These are phyloP conservation scores for Nycticorax nycticorax DNA, from an alignment of 2,113 vertebrate genomes.

Conservation along the genomic window DNA sequence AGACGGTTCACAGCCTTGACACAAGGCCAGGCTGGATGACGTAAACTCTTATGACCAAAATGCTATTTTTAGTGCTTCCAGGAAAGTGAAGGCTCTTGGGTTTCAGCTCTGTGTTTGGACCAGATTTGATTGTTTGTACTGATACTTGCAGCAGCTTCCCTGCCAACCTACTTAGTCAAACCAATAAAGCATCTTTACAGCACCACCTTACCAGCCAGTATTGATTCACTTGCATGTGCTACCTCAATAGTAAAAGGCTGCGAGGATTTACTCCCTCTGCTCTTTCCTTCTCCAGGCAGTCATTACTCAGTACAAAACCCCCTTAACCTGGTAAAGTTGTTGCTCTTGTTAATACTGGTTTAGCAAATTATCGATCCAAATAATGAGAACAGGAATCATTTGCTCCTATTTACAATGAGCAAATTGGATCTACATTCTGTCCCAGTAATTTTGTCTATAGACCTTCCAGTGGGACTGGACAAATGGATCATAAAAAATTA, in stretches of 20 bases:
- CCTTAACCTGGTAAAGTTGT: constrained; percentile 74
- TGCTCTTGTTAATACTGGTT: constrained; percentile 78
- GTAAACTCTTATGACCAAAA: not conserved
- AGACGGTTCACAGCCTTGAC: not conserved
- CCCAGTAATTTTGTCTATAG: constrained; percentile 70
- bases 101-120: constrained; percentile 14
- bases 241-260: constrained; percentile 77
- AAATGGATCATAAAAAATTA: constrained; percentile 65
- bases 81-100: not conserved
- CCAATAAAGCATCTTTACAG: constrained; percentile 79
- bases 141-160: constrained; percentile 57
- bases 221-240: constrained; percentile 78
- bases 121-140: constrained; percentile 29
- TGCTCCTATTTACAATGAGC: constrained; percentile 56
- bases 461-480: constrained; percentile 64
- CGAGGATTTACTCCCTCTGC: constrained; percentile 74
- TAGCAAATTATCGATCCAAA: constrained; percentile 78
- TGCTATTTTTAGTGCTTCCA: not conserved
- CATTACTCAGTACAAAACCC: constrained; percentile 76
- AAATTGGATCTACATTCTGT: constrained; percentile 72
- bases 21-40: not conserved
- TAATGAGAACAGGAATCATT: constrained; percentile 77
- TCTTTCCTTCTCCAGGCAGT: constrained; percentile 63
- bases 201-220: constrained; percentile 66
- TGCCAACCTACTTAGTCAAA: constrained; percentile 71